phyloP scores from a whole-genome alignment of 2,797 vertebrate genomes.

The Gallinago nigripennis region DNA sequence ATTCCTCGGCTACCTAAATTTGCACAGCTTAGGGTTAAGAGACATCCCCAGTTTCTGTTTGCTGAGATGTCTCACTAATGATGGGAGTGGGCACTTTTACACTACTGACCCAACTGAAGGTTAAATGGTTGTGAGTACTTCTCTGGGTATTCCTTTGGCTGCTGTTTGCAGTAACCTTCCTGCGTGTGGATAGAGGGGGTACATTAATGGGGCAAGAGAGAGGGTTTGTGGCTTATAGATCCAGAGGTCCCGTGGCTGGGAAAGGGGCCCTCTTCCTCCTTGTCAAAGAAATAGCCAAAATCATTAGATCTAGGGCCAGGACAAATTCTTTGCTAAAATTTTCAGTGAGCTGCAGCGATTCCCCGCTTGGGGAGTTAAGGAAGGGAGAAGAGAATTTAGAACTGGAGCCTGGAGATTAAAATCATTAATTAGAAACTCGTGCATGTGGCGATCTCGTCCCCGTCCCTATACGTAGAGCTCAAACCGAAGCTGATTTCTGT shows the following conservation, averaged over 20 bases:
- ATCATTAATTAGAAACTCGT: background rate
- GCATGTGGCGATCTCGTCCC: background rate
- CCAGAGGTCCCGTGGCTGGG: background rate
- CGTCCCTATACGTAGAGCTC: background rate
- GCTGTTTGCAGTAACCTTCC: background rate
- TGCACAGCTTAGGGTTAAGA: background rate
- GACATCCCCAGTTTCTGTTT: background rate
- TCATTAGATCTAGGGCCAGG: background rate
- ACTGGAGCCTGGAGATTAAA: background rate
- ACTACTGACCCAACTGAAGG: fast-evolving
- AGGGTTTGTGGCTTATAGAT: background rate
- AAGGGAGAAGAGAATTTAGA: background rate
- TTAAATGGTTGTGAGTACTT: fast-evolving
- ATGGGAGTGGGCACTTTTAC: background rate
- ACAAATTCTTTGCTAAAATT: background rate
- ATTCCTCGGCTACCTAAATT: fast-evolving
- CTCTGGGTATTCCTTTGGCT: background rate
- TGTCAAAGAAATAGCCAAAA: background rate
- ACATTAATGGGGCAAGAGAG: background rate
- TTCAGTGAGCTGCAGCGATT: background rate
- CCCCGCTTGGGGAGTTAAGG: background rate
- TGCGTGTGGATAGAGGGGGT: background rate
- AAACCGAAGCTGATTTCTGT: background rate
- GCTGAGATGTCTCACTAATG: background rate
- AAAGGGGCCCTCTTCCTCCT: background rate